Percentiles rank a stretch among this genome's conserved stretches.
Conservation (phyloP, 2,797 vertebrate genomes). For the Loriculus beryllinus region DNA sequence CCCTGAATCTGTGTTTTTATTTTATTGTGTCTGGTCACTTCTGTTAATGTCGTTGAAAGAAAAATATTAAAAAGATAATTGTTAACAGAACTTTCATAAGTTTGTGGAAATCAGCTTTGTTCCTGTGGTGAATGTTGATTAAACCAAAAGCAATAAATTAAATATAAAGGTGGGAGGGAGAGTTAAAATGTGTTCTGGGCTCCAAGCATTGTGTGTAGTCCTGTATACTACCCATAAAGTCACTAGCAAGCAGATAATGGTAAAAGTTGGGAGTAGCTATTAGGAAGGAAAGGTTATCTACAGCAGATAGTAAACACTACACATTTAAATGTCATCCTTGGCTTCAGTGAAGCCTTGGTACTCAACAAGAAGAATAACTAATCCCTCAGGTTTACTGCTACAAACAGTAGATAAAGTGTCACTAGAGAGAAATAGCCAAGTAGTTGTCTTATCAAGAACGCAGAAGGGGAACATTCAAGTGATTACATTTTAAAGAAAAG, state of each 20-base stretch:
- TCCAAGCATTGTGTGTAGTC: not conserved
- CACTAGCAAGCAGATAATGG: not conserved
- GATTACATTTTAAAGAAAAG: not conserved
- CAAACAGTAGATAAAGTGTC: not conserved
- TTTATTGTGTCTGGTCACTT: not conserved
- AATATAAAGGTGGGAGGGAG: not conserved
- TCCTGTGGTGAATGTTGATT: not conserved
- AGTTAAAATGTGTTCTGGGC: not conserved
- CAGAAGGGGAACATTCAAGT: not conserved
- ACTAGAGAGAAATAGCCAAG: not conserved
- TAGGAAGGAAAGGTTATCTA: not conserved
- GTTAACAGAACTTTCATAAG: not conserved
- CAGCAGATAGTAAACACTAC: not conserved
- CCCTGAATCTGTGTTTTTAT: not conserved
- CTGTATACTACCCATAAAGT: fast-evolving
- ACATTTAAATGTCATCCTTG: not conserved
- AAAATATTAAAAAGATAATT: not conserved
- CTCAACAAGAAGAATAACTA: not conserved
- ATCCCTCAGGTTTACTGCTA: not conserved
- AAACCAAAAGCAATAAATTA: not conserved
- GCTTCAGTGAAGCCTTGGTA: not conserved
- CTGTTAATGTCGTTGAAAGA: not conserved
- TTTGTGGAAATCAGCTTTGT: not conserved
- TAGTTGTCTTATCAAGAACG: not conserved
- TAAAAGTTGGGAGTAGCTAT: not conserved